These are phyloP conservation scores for Patella vulgata DNA, from an alignment of 1,140 invertebrate species.

Conservation along the genomic window DNA sequence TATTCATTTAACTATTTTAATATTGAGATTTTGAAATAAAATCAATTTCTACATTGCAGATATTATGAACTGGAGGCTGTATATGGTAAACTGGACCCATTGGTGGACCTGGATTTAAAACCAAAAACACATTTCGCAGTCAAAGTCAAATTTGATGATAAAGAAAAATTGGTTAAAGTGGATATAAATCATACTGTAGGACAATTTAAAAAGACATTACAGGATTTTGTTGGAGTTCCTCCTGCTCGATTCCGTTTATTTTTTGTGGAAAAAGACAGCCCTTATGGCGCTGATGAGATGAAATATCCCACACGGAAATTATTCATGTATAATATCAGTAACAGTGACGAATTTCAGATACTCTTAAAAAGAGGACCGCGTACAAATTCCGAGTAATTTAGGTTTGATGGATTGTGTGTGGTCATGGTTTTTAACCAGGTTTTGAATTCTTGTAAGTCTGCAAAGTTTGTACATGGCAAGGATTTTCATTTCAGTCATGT, in stretches of 20 bases:
- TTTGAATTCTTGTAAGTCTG: no score
- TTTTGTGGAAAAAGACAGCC: constrained; percentile 77
- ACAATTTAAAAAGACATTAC: constrained; percentile 38
- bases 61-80: constrained; percentile 44
- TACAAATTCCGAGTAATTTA: no score
- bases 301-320: constrained; percentile 85
- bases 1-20: no score
- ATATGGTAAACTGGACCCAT: constrained; percentile 45
- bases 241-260: constrained; percentile 82
- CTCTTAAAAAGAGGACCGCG: no score
- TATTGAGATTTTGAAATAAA: no score
- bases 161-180: constrained; percentile 33
- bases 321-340: constrained; percentile 89
- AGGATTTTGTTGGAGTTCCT: constrained; percentile 78
- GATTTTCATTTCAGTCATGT: no score
- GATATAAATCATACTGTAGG: constrained; percentile 33
- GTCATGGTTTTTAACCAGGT: no score
- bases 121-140: constrained; percentile 23
- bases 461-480: no score
- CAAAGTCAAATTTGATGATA: constrained; percentile 24
- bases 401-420: no score
- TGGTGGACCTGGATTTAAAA: constrained; percentile 40
- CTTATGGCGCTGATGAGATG: constrained; percentile 84
- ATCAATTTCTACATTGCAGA: constrained; percentile 56
- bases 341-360: constrained; percentile 82